Evolutionary conservation across 2,797 vertebrate genomes (phyloP), one percentile per base, ranked within the genome.

Genomic region (Gymnothorax reevesii): DNA sequence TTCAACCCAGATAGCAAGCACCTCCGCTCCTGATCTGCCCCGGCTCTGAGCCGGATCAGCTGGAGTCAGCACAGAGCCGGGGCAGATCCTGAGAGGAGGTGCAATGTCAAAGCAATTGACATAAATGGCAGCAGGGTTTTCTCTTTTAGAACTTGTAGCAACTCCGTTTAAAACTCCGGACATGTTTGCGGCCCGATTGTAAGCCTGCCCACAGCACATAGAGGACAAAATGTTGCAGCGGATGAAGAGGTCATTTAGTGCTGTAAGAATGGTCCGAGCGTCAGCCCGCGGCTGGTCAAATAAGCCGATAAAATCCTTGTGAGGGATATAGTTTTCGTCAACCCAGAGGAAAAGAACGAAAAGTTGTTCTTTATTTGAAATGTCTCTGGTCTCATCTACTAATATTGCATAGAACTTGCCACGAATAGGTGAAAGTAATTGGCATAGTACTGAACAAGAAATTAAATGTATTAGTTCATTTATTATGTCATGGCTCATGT

Each of bases 401-500:
- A n/a, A n/a, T n/a, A n/a, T n/a, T 20, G 86, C 82, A 87, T 87
- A 71, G 75, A 83, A 73, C 55, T 42, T 82, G 33, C 66, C 86
- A 82, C 82, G 80, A 83, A 57, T 87, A 73, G 62, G 25, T 83
- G 60, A 83, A 6, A 87, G 9, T 60, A 85, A 66, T 27, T 85
- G 52, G 49, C 69, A 52, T 77, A 80, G 71, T 55, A 85, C 54
- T n/a, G 66, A 15, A 60, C 57, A 71, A 71, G 49, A 85, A n/a
- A 66, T 82, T 86, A 3, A 80, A n/a, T 64, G n/a, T n/a, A n/a
- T n/a, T n/a, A n/a, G n/a, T n/a, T n/a, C n/a, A n/a, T n/a, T n/a
- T n/a, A n/a, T n/a, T n/a, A 82, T 86, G 75, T 86, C 75, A 86
- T 86, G 85, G 75, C 22, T 60, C 57, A 82, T 82, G 75, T 86